Evolutionary conservation across 2,888 invertebrate species (phyloP).

Genomic region (Agrypnus murinus): DNA sequence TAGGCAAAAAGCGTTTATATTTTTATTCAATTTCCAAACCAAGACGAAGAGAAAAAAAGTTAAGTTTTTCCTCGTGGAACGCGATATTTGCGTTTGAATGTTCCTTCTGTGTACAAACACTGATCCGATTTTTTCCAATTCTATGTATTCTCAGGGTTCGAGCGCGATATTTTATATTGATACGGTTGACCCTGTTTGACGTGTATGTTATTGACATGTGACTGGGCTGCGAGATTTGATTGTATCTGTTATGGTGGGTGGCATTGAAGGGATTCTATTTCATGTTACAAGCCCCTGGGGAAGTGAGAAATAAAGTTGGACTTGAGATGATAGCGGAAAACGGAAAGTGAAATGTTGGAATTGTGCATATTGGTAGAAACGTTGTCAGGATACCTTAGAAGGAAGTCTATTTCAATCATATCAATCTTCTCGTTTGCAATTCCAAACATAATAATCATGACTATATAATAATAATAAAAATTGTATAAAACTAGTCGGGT

Average conservation of each 20-base stretch:
- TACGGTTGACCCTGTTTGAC: conserved; percentile 59
- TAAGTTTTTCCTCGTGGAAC: conserved; percentile 28
- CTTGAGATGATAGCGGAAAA: conserved; percentile 53
- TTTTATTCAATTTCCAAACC: conserved; percentile 33
- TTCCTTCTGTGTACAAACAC: conserved; percentile 44
- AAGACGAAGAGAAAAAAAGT: conserved; percentile 2
- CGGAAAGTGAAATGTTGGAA: conserved; percentile 51
- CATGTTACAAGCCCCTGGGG: conserved; percentile 62
- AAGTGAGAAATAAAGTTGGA: conserved; percentile 53
- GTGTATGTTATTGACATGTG: conserved; percentile 64
- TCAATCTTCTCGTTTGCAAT: too few species aligned
- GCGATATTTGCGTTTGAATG: conserved; percentile 34
- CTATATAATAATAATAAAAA: background rate
- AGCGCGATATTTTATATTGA: conserved; percentile 52
- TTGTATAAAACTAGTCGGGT: background rate
- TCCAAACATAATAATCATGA: too few species aligned
- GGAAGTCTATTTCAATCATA: background rate
- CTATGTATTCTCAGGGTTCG: conserved; percentile 26
- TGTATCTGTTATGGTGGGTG: conserved; percentile 62
- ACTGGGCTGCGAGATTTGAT: conserved; percentile 61
- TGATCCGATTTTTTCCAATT: conserved; percentile 44
- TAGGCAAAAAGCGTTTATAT: conserved; percentile 24
- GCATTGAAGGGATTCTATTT: conserved; percentile 63
- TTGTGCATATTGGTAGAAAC: conserved; percentile 44
- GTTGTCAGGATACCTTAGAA: conserved; percentile 11